Conservation (phyloP, 2,113 vertebrate species). For the Poeciliopsis prolifica region DNA sequence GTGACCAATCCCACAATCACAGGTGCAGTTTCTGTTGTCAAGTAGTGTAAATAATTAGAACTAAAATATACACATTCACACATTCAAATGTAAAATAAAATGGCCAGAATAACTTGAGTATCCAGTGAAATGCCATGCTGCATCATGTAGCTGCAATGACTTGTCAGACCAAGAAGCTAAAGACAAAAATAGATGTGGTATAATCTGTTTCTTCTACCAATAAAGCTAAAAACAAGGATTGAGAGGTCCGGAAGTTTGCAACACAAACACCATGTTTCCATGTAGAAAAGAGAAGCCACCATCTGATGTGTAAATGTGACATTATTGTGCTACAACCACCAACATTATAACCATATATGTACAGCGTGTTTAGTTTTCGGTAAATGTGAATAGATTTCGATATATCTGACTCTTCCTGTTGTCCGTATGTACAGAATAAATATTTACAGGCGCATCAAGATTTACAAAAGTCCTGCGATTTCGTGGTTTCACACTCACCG, state of each 20-base stretch:
- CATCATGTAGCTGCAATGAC: not conserved
- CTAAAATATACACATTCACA: not conserved
- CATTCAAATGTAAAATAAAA: constrained; percentile 24
- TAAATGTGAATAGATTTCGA: constrained; percentile 50
- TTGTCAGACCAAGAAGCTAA: not conserved
- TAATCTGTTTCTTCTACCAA: not conserved
- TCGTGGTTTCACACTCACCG: constrained; percentile 37
- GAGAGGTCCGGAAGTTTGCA: constrained; percentile 28
- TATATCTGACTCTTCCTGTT: constrained; percentile 49
- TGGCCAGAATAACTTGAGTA: not conserved
- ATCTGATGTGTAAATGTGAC: constrained; percentile 47
- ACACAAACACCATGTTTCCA: constrained; percentile 17
- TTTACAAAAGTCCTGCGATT: constrained; percentile 66
- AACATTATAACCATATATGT: constrained; percentile 36
- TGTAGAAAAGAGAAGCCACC: constrained; percentile 37
- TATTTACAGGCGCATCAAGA: constrained; percentile 60
- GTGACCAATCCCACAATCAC: not conserved
- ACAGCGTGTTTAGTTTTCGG: constrained; percentile 49
- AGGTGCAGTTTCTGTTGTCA: not conserved
- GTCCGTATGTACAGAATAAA: constrained; percentile 66
- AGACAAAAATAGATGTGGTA: not conserved
- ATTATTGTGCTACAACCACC: constrained; percentile 58
- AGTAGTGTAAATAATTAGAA: not conserved
- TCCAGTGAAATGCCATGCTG: not conserved
- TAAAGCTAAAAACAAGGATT: constrained; percentile 31